phyloP scores from a whole-genome alignment of 2,888 invertebrate species.

The Ypsolopha sequella region DNA sequence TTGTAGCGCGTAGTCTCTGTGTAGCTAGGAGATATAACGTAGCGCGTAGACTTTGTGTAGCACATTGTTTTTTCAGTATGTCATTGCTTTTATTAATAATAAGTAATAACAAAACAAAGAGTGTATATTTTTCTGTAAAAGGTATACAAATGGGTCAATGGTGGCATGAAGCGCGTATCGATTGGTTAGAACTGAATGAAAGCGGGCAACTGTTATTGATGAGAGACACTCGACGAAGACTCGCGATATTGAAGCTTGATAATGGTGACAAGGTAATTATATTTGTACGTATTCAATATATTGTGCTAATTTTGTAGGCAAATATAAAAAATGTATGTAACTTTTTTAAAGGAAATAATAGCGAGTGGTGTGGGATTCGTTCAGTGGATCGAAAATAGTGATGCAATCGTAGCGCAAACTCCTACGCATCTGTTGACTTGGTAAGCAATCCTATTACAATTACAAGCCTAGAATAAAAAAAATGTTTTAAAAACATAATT shows the following conservation, averaged over 20 bases:
- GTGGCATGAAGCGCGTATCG: constrained; percentile 92
- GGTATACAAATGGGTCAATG: constrained; percentile 81
- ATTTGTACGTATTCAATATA: neutral
- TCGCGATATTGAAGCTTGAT: constrained; percentile 73
- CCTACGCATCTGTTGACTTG: constrained; percentile 92
- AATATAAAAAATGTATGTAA: too few species aligned
- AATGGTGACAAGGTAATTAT: constrained; percentile 61
- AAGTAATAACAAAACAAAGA: too few species aligned
- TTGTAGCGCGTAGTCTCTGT: too few species aligned
- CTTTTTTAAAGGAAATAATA: constrained; percentile 65
- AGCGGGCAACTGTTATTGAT: constrained; percentile 91
- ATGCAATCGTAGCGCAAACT: constrained; percentile 97
- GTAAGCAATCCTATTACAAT: constrained; percentile 58
- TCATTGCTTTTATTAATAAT: too few species aligned
- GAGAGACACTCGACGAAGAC: constrained; percentile 85
- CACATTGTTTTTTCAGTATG: too few species aligned
- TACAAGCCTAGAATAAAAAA: neutral
- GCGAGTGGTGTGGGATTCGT: constrained; percentile 79
- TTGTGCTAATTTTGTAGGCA: neutral
- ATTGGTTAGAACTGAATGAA: constrained; percentile 98
- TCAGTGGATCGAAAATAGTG: constrained; percentile 94
- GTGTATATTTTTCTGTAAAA: constrained; percentile 10
- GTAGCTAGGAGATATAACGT: too few species aligned
- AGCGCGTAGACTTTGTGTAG: too few species aligned
- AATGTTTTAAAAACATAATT: neutral